These are phyloP conservation scores for Copsychus sechellarum DNA, from an alignment of 2,113 vertebrate genomes.

Conservation along the genomic window DNA sequence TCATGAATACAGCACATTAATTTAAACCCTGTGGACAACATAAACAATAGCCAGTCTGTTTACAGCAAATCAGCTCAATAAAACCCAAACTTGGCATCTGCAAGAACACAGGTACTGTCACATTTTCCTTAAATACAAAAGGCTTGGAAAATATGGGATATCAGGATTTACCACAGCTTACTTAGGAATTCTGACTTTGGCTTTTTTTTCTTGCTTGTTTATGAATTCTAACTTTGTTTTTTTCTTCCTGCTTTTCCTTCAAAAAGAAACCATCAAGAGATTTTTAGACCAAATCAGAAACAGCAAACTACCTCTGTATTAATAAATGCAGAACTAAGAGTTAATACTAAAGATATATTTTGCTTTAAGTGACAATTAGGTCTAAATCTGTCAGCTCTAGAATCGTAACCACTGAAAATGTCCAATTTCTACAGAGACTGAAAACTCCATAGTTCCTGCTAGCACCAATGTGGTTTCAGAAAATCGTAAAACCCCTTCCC, in stretches of 20 bases:
- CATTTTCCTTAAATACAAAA: background rate
- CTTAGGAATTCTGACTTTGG: background rate
- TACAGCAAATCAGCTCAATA: background rate
- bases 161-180: background rate
- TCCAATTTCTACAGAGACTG: background rate
- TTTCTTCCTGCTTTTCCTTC: background rate
- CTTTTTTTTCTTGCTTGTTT: background rate
- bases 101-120: background rate
- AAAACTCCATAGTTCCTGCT: background rate
- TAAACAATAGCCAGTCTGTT: background rate
- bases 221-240: background rate
- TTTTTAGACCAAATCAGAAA: background rate
- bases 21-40: background rate
- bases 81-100: background rate
- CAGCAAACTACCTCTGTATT: background rate
- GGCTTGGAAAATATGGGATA: background rate
- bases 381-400: background rate
- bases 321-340: background rate
- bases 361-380: background rate
- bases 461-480: background rate
- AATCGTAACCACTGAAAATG: background rate
- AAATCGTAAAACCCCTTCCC: background rate
- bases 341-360: background rate
- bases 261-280: background rate
- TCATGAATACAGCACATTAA: background rate